Base-by-base conservation (phyloP, 2,888 invertebrate genomes). In the Polietes domitor region DNA sequence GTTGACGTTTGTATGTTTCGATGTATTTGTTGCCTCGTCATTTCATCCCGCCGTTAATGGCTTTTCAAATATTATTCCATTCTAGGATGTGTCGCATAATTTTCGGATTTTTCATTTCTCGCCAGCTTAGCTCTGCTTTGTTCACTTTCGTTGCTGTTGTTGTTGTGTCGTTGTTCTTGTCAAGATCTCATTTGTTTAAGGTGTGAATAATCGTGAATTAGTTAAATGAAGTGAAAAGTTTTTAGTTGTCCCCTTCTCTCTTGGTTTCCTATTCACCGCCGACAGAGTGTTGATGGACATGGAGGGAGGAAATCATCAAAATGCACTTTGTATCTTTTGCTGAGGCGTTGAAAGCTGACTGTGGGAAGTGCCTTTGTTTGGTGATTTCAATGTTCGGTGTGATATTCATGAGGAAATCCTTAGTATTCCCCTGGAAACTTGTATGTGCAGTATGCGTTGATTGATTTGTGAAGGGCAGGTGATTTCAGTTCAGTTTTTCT, bases 151-250 rank as follows among this genome's bases (percentile, higher is more conserved):
- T n/a, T n/a, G n/a, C n/a, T 82, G 32, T 32, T 37, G 17, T 17
- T 63, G n/a, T 73, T 73, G 19, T 63, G 41, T 71, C 50, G 17
- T 58, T 26, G 12, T 12, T 28, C 3, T n/a, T 61, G 68, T 41
- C 43, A 81, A 84, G 79, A 81, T 77, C 84, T 79, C 81, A 84
- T 84, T 82, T 84, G 81, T 79, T 79, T 77, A 83, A 88, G 90
- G 89, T 90, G 89, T 89, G 88, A 90, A 89, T 89, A 90, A 89
- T 90, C 86, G 86, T 87, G 90, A 87, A 88, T 90, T 87, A 87
- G 90, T 86, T 88, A 86, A 90, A 89, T 89, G 90, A 90, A 89
- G 88, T 88, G 88, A 77, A 87, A 88, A 85, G 58, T 79, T 71
- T 73, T 73, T 3, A 19, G 19, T 41, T 68, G 41, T 24, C 68